Evolutionary conservation across 2,797 vertebrate species (phyloP), one percentile per base, ranked within the genome.

Genomic region (Setipinna tenuifilis): DNA sequence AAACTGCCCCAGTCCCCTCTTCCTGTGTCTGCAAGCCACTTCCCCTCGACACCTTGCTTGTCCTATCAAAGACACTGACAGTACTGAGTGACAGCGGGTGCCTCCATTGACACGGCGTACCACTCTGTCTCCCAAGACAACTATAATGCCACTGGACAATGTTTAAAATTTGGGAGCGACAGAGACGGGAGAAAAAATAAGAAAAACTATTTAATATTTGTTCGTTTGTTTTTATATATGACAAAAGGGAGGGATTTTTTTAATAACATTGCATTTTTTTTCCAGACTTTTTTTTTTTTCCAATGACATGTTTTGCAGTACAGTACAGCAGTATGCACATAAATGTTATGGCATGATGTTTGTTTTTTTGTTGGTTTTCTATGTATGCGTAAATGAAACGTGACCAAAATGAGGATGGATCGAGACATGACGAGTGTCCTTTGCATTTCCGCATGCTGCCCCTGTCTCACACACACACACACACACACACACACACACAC

Each of bases 111-210:
- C 75, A 85, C 88, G 84, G 57, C 83, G 87, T 84, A 57, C 86
- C 82, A 35, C 86, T 61, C 35, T 2, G 31, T 87, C 89, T 86
- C 85, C 87, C 82, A 82, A 78, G 85, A 81, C 85, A 83, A 81
- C 83, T 75, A 54, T 54, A 83, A 91, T 81, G 87, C 92, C 92
- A 93, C 92, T 94, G 93, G 94, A 94, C 89, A 85, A 88, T 84
- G 81, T 85, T 85, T 71, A 35, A 65, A 85, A 87, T 84, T 83
- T 19, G 71, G 71, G 71, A 78, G 65, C 0, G 5, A 71, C 25
- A 31, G 68, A 21, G 71, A 78, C 7, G 31, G 41, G 6, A 44
- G 35, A 31, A 35, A 75, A 4, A 78, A 78, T 3, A 78, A 78
- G 83, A 88, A 83, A 84, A 83, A 84, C 57, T 90, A 89, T 88